Evolutionary conservation across 2,888 invertebrate genomes (phyloP), one percentile per base, ranked within the genome.

Genomic region (Eustalomyia histrio): DNA sequence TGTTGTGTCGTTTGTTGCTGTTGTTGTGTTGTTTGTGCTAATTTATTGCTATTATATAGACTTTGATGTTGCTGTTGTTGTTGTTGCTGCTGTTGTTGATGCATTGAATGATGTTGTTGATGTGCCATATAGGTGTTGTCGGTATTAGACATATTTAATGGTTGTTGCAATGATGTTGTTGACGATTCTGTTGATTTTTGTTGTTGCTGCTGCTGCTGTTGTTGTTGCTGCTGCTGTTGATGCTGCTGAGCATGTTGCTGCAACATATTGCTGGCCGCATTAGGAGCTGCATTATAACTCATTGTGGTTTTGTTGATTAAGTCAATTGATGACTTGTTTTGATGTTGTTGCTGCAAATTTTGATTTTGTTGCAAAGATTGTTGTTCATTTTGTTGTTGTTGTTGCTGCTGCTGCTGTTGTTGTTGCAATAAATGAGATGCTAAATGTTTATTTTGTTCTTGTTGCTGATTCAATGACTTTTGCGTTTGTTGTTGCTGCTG

Each of bases 101-200:
- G 83, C 69, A 84, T 84, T 6, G 82, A 63, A 43, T 80, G 80
- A 52, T 82, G 82, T 63, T 85, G 86, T 47, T 85, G 85, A 43
- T 85, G 83, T n/a, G 85, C 85, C 53, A 84, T 84, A 61, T 86
- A 87, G 0, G 84, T 84, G 10, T 72, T 61, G 67, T 85, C 83
- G 3, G 82, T 81, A 50, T 85, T 86, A 6, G 83, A 84, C 85
- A 85, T 85, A 76, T 84, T 85, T 17, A 84, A 64, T 0, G 84
- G 84, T 50, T 83, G 83, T 12, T 80, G 83, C 29, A 79, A 14
- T 52, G 63, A 75, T 35, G 83, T 69, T 8, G 65, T 7, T 29
- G 29, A 29, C 29, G 29, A 35, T 2, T 67, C 63, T 17, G 79
- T 67, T 7, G 67, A 1, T 12, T 76, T 68, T 52, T 81, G 83